These are phyloP conservation scores for Calyptomena viridis DNA, from an alignment of 2,113 vertebrate species.

Conservation along the genomic window DNA sequence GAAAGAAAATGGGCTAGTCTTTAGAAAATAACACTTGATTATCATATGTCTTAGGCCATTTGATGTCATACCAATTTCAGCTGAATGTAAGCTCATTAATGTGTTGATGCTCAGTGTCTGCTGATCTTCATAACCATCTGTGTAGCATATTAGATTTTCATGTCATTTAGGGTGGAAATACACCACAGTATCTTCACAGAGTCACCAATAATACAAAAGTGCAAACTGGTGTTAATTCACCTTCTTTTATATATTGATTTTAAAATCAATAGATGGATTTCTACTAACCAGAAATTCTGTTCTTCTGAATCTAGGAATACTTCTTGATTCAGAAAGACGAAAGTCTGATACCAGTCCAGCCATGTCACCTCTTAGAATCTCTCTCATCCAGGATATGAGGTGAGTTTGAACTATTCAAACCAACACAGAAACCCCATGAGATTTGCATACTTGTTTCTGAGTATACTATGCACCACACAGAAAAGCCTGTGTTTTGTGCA, in stretches of 20 bases:
- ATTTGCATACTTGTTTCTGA: not conserved
- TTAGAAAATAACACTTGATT: not conserved
- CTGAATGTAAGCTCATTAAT: not conserved
- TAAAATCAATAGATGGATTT: not conserved
- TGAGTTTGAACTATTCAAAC: constrained; percentile 56
- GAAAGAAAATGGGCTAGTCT: not conserved
- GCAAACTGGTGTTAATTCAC: not conserved
- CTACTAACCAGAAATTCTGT: not conserved
- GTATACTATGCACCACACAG: not conserved
- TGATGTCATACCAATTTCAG: not conserved
- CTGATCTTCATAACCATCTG: not conserved
- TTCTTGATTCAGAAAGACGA: constrained; percentile 93
- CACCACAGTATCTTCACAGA: not conserved
- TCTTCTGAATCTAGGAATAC: constrained; percentile 79
- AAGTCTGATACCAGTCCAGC: constrained; percentile 88
- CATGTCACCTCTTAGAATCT: constrained; percentile 91
- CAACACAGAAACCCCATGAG: not conserved
- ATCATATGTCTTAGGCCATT: not conserved
- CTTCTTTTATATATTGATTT: not conserved
- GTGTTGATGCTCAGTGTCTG: not conserved
- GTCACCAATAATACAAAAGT: not conserved
- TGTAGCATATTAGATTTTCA: not conserved
- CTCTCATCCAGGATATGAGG: constrained; percentile 97
- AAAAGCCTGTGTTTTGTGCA: not conserved
- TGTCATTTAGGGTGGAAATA: not conserved